Percentiles rank a stretch among this genome's conserved stretches.
phyloP scores from a whole-genome alignment of 2,797 vertebrate species.

The Scarus forsteni region DNA sequence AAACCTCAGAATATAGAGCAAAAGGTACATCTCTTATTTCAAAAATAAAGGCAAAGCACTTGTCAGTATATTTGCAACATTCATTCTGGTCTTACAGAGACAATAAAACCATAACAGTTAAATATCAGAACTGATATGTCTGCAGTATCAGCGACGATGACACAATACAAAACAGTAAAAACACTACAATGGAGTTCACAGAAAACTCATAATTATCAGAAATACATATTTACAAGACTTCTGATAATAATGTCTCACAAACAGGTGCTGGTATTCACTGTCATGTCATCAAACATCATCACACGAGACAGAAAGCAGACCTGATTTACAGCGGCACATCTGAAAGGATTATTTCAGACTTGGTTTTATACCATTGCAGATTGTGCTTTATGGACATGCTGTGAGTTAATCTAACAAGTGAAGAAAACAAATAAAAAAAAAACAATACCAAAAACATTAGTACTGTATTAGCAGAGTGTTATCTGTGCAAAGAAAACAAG shows the following conservation, averaged over 20 bases:
- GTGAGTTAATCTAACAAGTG: conserved; percentile 24
- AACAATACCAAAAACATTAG: conserved; percentile 47
- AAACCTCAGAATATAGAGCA: conserved; percentile 24
- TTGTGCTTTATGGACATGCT: conserved; percentile 54
- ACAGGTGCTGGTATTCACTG: conserved; percentile 36
- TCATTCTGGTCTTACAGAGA: conserved; percentile 61
- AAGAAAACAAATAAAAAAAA: conserved; percentile 32
- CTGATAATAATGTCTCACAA: conserved; percentile 25
- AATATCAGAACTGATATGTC: conserved; percentile 46
- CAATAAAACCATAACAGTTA: conserved; percentile 17
- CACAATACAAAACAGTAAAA: conserved; percentile 57
- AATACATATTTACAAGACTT: conserved; percentile 39
- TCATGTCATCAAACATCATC: conserved; percentile 35
- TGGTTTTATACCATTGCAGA: conserved; percentile 17
- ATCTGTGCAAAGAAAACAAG: conserved; percentile 3
- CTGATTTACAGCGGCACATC: conserved; percentile 36
- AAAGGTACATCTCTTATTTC: conserved; percentile 14
- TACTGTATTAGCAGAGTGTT: conserved; percentile 9
- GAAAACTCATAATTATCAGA: conserved; percentile 31
- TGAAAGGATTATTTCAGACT: conserved; percentile 35
- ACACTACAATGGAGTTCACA: conserved; percentile 39
- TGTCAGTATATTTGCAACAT: conserved; percentile 57
- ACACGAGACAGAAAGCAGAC: conserved; percentile 30
- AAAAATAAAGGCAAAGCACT: conserved; percentile 24
- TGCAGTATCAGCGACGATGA: conserved; percentile 46